Base-by-base conservation (phyloP, 2,797 vertebrate species). In the Distichodus sexfasciatus region DNA sequence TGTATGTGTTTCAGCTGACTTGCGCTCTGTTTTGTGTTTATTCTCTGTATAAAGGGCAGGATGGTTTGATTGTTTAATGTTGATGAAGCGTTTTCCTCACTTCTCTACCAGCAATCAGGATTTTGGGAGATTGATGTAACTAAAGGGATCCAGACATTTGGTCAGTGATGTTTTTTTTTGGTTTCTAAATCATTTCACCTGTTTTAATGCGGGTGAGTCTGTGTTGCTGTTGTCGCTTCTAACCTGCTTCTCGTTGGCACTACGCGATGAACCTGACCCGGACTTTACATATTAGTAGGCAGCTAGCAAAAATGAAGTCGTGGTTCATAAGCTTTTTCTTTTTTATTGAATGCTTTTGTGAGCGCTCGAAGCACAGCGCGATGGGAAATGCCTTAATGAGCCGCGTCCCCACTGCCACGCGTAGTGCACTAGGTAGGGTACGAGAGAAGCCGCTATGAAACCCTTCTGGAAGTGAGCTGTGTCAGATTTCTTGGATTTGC, bases 71-170 rank as follows among this genome's bases (percentile, higher is more conserved):
- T 38, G 2, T 48, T 43, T 28, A 35, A 43, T 66, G 62, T 59
- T 28, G 33, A 12, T 9, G 41, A 66, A 48, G 60, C 38, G 24
- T 29, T 31, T 17, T 57, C 10, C 2, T 9, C 3, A 43, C 24
- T 71, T 64, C 61, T 65, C 6, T 57, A 59, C 61, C 53, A 72
- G 61, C 53, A 29, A 65, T 57, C 41, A 24, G 17, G 43, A 58
- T 8, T 35, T 38, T 29, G 12, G 46, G 21, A 26, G 2, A 31
- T 48, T 14, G 79, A 85, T 83, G 81, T 76, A 90, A 87, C n/a
- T 90, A 93, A 94, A 93, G 88, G 91, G 92, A 94, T 91, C 87
- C 88, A 90, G 93, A 94, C 90, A 94, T 90, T 83, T 41, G 24
- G n/a, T 15, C 3, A 12, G 9, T 11, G 28, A 17, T 11, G 10